Base-by-base conservation (phyloP, 2,797 vertebrate species). In the Gymnoscopelus microlampas region DNA sequence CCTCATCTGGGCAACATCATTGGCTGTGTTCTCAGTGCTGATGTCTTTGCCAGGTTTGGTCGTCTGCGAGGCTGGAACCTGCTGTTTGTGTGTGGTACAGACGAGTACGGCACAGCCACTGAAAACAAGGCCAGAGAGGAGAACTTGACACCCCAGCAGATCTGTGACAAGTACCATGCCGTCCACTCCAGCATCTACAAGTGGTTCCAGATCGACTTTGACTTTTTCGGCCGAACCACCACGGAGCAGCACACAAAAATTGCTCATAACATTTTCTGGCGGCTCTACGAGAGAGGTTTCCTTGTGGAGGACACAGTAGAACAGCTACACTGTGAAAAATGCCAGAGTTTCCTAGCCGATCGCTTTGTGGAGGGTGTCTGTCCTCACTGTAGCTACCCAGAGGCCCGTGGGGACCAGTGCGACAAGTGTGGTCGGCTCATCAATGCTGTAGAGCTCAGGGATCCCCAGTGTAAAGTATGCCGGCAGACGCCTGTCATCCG, bases 1-100 rank as follows among this genome's bases (percentile, higher is more conserved):
- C 98, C 98, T 3, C 98, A 99, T 81, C 92, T 99, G 12, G 98
- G 98, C 12, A 99, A 99, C 91, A 98, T 99, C 90, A 98, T 98
- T 1, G 98, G 97, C 64, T 98, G 97, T 0, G 98, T 99, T 51
- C 97, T 98, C 68, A 99, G 98, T 0, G 95, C 96, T 0, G 98
- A 99, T 3, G 95, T 97, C 68, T 99, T 98, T 64, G 94, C 95
- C 85, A 99, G 98, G 87, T 98, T 96, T 39, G 92, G 94, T 9
- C 96, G 95, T 0, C 84, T 97, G 78, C 95, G 96, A 14, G 91
- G 82, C 84, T 98, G 96, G 96, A 97, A 96, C 70, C 80, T 96
- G 0, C 89, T 99, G 62, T 98, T 86, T n/a, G 70, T 99, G 49
- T 97, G 96, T 0, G 97, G 98, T 24, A 99, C 98, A 0, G 98